Percentiles rank a stretch among this genome's conserved stretches.
Evolutionary conservation across 2,888 invertebrate genomes (phyloP).

Genomic region (Apodemia hepburni): DNA sequence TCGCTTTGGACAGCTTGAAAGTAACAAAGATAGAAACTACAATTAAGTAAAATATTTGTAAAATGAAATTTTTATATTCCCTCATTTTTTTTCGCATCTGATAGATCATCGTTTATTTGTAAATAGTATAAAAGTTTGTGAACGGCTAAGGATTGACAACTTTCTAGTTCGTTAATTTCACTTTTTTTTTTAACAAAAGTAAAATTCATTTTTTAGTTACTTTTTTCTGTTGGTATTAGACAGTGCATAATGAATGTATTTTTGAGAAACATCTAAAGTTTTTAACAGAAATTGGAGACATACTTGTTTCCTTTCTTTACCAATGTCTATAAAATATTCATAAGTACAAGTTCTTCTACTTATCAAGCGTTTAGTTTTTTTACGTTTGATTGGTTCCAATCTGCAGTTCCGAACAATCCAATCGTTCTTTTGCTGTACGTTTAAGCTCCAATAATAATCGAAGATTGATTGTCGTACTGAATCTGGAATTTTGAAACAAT

Average conservation of each 20-base stretch:
- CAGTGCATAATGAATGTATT: neutral
- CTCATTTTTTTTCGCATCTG: no score
- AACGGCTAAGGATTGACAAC: no score
- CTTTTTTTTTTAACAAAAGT: no score
- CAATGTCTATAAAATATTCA: neutral
- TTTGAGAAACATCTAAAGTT: neutral
- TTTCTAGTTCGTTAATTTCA: no score
- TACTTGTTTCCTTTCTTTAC: neutral
- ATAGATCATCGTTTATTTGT: no score
- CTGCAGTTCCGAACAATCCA: neutral
- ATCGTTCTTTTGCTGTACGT: neutral
- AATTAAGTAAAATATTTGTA: no score
- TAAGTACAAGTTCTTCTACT: neutral
- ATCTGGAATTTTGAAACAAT: neutral
- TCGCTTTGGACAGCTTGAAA: no score
- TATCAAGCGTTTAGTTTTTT: neutral
- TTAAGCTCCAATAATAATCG: neutral
- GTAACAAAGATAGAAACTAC: no score
- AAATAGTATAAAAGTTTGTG: no score
- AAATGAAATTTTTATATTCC: no score
- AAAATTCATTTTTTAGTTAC: no score
- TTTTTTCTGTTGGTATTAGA: neutral
- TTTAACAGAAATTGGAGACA: neutral
- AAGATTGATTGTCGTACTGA: neutral
- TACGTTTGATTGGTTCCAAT: neutral